Percentiles rank a stretch among this genome's conserved stretches.
phyloP scores from a whole-genome alignment of 35 echinoderm and acorn worm genomes.

The Ophioderma brevispina region DNA sequence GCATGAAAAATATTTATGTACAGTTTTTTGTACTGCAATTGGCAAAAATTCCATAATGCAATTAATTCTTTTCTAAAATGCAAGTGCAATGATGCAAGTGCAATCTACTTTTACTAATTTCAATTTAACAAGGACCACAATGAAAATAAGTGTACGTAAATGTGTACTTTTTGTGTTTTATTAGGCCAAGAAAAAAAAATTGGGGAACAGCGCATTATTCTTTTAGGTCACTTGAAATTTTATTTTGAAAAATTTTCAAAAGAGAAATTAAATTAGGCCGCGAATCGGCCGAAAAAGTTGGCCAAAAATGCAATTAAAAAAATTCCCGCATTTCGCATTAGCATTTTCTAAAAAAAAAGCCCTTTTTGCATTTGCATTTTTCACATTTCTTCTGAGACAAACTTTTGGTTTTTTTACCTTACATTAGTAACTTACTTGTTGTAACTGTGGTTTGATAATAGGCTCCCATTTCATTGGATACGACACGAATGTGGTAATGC shows the following conservation, averaged over 20 bases:
- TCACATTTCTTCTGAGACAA: no score
- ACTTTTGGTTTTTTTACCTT: not conserved
- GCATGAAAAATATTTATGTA: no score
- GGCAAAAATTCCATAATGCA: no score
- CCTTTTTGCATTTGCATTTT: no score
- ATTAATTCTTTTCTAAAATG: no score
- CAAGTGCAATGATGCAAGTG: no score
- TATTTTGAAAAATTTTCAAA: no score
- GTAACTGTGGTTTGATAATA: conserved; percentile 12
- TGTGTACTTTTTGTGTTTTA: not conserved
- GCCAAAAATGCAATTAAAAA: no score
- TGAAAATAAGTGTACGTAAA: not conserved
- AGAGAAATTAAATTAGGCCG: not conserved
- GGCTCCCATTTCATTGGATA: conserved; percentile 15
- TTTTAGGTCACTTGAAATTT: not conserved
- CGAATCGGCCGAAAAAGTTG: not conserved
- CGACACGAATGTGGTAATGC: conserved; percentile 15
- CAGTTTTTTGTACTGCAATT: no score
- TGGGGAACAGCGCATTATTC: not conserved
- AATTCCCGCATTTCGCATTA: no score
- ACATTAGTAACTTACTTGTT: conserved; percentile 1
- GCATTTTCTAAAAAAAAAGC: no score
- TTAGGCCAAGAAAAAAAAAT: not conserved
- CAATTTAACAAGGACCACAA: not conserved
- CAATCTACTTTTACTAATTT: no score